These are phyloP conservation scores for Bucco capensis DNA, from an alignment of 2,113 vertebrate species.

Conservation along the genomic window DNA sequence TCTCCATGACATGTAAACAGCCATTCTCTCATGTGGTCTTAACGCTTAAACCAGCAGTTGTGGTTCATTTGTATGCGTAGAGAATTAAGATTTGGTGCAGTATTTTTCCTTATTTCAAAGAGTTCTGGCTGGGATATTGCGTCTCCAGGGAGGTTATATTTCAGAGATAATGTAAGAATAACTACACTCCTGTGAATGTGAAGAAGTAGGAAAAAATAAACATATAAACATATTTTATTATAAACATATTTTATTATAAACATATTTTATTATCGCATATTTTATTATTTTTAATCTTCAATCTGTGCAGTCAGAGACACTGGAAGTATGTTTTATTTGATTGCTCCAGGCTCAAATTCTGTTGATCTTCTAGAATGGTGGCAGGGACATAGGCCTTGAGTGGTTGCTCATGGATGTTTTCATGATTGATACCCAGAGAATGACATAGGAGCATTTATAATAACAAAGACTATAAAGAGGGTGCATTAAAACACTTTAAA, in stretches of 20 bases:
- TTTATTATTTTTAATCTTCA: neutral
- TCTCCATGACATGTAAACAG: neutral
- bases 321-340: neutral
- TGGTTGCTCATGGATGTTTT: neutral
- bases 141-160: neutral
- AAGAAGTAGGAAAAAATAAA: neutral
- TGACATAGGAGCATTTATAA: neutral
- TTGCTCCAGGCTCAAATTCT: neutral
- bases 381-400: neutral
- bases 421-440: neutral
- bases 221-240: too few species aligned
- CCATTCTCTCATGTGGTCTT: neutral
- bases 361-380: neutral
- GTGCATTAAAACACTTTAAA: neutral
- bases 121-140: neutral
- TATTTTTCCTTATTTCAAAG: neutral
- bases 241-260: too few species aligned
- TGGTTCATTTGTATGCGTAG: neutral
- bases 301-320: neutral
- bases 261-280: too few species aligned
- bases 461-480: neutral
- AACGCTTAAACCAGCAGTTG: neutral
- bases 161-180: neutral
- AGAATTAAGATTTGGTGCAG: neutral
- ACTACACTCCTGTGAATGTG: neutral